Evolutionary conservation across 2,888 invertebrate genomes (phyloP), one percentile per base, ranked within the genome.

Genomic region (Neoaliturus tenellus): DNA sequence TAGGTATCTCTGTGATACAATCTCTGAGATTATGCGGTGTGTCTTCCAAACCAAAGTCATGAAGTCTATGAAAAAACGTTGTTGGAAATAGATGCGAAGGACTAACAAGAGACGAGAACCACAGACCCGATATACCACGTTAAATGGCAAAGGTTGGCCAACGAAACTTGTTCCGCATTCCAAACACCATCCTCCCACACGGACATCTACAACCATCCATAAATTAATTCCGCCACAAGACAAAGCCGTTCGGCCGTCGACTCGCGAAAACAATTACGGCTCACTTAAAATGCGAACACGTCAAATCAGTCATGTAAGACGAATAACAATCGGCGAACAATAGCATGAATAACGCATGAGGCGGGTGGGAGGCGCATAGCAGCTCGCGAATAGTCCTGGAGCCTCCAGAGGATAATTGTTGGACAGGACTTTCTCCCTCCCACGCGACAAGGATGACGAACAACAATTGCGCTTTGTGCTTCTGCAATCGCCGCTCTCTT

Each of bases 221-320:
- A 35, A 4, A 48, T 48, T 17, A 48, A 23, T 51, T 6, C 51
- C 51, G n/a, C 51, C 51, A 62, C 31, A 12, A 17, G 14, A 62
- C 62, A 62, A 62, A 62, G 62, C 51, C 51, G 4, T 14, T 12
- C n/a, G n/a, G 8, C 8, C 17, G 14, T 44, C 51, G 23, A 23
- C 62, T 62, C 62, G 62, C 28, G 62, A 62, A 62, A 62, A 62
- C 62, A 62, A 62, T 62, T 31, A 62, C 20, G 23, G 5, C n/a
- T n/a, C n/a, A 23, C 62, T 62, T 31, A 14, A 62, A 31, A 62
- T 17, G 28, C 55, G 23, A 23, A 55, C 62, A 31, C 25, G 62
- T 28, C 6, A 31, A 62, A 62, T 62, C 62, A 62, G 17, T 62
- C 51, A 51, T 51, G 51, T 51, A 51, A 51, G 31, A 55, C 23